Evolutionary conservation across 2,113 vertebrate genomes (phyloP).

Genomic region (Xiphophorus couchianus): DNA sequence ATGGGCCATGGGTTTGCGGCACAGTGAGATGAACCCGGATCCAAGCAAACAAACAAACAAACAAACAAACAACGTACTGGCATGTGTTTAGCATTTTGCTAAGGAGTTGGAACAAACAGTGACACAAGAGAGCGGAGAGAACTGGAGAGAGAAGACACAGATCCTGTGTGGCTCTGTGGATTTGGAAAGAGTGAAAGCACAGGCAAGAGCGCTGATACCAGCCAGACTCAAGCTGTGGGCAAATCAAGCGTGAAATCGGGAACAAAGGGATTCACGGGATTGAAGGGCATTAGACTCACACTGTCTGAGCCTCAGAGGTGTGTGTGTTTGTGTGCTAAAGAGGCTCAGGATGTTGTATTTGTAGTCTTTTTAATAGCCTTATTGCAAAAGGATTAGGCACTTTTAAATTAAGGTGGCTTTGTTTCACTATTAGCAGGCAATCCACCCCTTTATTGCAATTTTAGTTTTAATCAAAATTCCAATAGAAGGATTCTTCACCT

Average conservation of each 20-base stretch:
- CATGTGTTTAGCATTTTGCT: conserved; percentile 53
- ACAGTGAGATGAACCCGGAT: conserved; percentile 32
- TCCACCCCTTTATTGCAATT: conserved; percentile 28
- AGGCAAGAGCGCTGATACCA: conserved; percentile 62
- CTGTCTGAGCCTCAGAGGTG: conserved; percentile 61
- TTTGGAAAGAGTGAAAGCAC: conserved; percentile 76
- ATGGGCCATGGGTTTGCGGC: conserved; percentile 63
- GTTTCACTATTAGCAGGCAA: conserved; percentile 34
- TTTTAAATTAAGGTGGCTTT: conserved; percentile 58
- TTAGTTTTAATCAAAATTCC: conserved; percentile 20
- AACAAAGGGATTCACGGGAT: conserved; percentile 81
- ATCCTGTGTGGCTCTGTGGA: conserved; percentile 65
- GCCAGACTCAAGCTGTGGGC: conserved; percentile 77
- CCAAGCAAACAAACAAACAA: conserved; percentile 68
- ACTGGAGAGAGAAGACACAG: conserved; percentile 34
- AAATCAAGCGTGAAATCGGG: conserved; percentile 79
- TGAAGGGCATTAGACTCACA: conserved; percentile 77
- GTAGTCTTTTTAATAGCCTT: conserved; percentile 67
- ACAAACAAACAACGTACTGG: conserved; percentile 56
- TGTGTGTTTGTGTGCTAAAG: conserved; percentile 37
- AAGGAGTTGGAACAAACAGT: conserved; percentile 47
- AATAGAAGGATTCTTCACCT: not conserved
- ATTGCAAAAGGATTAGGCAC: conserved; percentile 63
- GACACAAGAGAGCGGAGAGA: conserved; percentile 30
- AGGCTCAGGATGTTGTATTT: conserved; percentile 61